Percentiles rank a stretch among this genome's conserved stretches.
phyloP scores from a whole-genome alignment of 2,113 vertebrate species.

The Atlantisia rogersi region DNA sequence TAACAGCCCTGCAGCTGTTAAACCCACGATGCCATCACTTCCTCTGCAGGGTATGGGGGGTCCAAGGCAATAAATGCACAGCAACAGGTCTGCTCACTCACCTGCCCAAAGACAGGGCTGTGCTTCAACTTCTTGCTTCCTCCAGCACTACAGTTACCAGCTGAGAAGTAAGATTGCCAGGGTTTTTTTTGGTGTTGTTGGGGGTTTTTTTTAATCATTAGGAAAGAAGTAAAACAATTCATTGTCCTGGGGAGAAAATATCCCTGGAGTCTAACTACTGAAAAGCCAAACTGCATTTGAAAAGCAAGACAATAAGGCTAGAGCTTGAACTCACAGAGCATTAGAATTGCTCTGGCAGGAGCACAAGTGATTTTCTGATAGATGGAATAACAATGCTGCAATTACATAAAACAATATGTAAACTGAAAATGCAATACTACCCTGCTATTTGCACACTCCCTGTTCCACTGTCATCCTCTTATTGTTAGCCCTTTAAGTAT shows the following conservation, averaged over 20 bases:
- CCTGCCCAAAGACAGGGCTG: neutral
- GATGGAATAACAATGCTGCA: constrained; percentile 20
- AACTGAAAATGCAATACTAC: constrained; percentile 36
- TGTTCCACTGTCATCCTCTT: constrained; percentile 12
- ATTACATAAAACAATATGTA: constrained; percentile 45
- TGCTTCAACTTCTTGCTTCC: neutral
- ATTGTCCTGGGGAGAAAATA: neutral
- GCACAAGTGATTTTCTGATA: neutral
- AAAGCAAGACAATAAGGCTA: constrained; percentile 21
- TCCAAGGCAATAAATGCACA: neutral
- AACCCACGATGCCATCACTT: neutral
- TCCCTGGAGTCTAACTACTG: constrained; percentile 25
- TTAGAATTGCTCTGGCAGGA: neutral
- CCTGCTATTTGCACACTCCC: neutral
- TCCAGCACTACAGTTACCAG: neutral
- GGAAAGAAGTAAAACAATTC: constrained; percentile 7
- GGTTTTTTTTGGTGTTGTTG: too few species aligned
- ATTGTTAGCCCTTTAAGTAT: neutral
- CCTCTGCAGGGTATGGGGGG: neutral
- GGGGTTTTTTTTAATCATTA: neutral
- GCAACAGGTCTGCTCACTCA: neutral
- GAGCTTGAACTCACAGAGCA: neutral
- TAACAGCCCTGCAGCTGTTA: neutral
- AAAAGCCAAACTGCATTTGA: constrained; percentile 48
- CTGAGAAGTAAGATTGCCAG: neutral